phyloP scores from a whole-genome alignment of 1,140 invertebrate genomes.

The Sycophaga agraensis region DNA sequence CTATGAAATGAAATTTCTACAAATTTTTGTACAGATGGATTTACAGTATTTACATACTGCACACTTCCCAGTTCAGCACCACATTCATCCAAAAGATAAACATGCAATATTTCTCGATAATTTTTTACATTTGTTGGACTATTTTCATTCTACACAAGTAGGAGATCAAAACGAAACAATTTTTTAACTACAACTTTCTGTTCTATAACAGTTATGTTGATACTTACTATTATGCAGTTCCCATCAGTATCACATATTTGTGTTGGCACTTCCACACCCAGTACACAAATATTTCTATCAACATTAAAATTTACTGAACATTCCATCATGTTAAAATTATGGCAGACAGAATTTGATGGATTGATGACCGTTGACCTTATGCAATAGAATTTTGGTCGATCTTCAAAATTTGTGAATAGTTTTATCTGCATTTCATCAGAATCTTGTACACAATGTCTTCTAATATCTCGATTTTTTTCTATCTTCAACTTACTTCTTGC shows the following conservation, averaged over 20 bases:
- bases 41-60: slow-evolving; percentile 74
- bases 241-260: slow-evolving; percentile 35
- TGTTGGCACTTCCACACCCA: slow-evolving; percentile 65
- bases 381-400: slow-evolving; percentile 67
- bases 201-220: too few relatives aligned
- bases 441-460: slow-evolving; percentile 15
- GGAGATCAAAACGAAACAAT: too few relatives aligned
- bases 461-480: neutral
- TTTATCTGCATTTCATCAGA: slow-evolving; percentile 23
- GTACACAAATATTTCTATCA: slow-evolving; percentile 75
- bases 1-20: slow-evolving; percentile 79
- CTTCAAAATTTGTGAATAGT: slow-evolving; percentile 30
- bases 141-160: neutral
- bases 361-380: slow-evolving; percentile 62
- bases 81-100: slow-evolving; percentile 74
- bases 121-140: too few relatives aligned
- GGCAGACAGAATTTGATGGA: slow-evolving; percentile 67
- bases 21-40: slow-evolving; percentile 63
- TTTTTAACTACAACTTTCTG: too few relatives aligned
- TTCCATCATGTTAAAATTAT: slow-evolving; percentile 72
- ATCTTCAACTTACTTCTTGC: slow-evolving; percentile 30
- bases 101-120: slow-evolving; percentile 79
- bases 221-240: neutral
- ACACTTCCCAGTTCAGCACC: slow-evolving; percentile 76
- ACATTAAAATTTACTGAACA: slow-evolving; percentile 75